Base-by-base conservation (phyloP, 2,888 invertebrate genomes). In the Thereva unica region DNA sequence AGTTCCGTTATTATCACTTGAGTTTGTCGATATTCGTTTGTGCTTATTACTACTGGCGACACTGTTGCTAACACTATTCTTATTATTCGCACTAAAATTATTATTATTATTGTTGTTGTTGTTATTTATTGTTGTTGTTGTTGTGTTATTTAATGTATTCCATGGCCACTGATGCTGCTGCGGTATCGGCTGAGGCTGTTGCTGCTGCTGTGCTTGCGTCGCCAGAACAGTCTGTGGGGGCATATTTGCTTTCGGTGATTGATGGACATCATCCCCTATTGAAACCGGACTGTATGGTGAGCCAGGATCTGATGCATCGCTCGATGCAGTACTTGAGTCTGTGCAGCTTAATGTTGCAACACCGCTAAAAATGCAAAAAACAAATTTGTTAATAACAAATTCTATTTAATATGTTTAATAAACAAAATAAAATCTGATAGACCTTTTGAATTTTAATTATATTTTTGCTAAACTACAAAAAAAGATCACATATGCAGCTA, bases 291-390 rank as follows among this genome's bases (percentile, higher is more conserved):
- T 92, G 82, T 88, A 90, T 74, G 93, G 93, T 68, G 92, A 92
- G 71, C 91, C 90, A 66, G 92, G 92, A 81, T 92, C 92, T 74
- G 92, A 91, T 81, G 92, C 90, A 83, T 92, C 93, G 82, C 92
- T 92, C 75, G 86, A 87, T 75, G 88, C 85, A 71, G 85, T 84
- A 80, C 87, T 83, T 49, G 87, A 90, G 75, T 90, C 90, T 69
- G 89, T 86, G 76, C 89, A 88, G 83, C 90, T 90, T 78, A 89
- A 82, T 78, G 89, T 88, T 78, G 90, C 92, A 77, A 93, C 92
- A 74, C 93, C 93, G 85, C 93, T 93, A 40, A 87, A 87, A 71
- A 76, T 76, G 78, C 73, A 77, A 74, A 72, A 73, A 69, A 67
- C 64, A 57, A 23, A 54, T 7, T 37, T 38, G 9, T 54, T 8